phyloP scores from a whole-genome alignment of 2,113 vertebrate species.

The Macroglossus sobrinus region DNA sequence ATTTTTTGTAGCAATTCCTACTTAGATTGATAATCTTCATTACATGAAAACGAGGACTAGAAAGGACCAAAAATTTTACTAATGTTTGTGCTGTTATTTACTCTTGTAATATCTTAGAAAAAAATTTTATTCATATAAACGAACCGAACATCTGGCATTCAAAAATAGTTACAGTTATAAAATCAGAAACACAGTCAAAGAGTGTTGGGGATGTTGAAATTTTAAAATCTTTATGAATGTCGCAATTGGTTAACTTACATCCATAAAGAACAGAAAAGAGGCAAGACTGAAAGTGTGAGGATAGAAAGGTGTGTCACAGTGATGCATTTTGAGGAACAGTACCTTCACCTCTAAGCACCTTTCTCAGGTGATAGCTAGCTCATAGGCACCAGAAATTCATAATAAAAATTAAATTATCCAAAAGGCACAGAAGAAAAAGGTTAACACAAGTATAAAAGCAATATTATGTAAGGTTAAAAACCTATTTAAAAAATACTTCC shows the following conservation, averaged over 20 bases:
- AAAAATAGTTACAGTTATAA: slow-evolving; percentile 63
- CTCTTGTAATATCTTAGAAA: slow-evolving; percentile 46
- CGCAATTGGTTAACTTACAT: slow-evolving; percentile 65
- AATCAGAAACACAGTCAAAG: slow-evolving; percentile 56
- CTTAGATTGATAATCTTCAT: neutral
- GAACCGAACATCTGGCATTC: slow-evolving; percentile 31
- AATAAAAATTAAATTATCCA: slow-evolving; percentile 80
- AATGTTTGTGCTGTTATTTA: neutral
- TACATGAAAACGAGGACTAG: neutral
- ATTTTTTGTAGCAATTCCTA: neutral
- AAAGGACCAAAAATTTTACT: neutral
- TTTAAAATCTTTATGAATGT: slow-evolving; percentile 46
- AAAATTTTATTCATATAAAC: slow-evolving; percentile 63
- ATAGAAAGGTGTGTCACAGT: slow-evolving; percentile 76
- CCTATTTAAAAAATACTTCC: slow-evolving; percentile 74
- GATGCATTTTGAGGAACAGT: slow-evolving; percentile 77
- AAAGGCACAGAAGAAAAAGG: slow-evolving; percentile 85
- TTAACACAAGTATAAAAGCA: slow-evolving; percentile 76
- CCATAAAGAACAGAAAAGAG: slow-evolving; percentile 64
- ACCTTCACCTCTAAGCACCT: slow-evolving; percentile 83
- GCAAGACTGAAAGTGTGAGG: slow-evolving; percentile 61
- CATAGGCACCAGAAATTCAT: slow-evolving; percentile 84
- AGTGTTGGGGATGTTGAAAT: slow-evolving; percentile 1
- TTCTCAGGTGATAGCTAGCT: slow-evolving; percentile 75
- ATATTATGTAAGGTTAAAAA: slow-evolving; percentile 61